Base-by-base conservation (phyloP, 2,888 invertebrate genomes). In the Andrena bicolor region DNA sequence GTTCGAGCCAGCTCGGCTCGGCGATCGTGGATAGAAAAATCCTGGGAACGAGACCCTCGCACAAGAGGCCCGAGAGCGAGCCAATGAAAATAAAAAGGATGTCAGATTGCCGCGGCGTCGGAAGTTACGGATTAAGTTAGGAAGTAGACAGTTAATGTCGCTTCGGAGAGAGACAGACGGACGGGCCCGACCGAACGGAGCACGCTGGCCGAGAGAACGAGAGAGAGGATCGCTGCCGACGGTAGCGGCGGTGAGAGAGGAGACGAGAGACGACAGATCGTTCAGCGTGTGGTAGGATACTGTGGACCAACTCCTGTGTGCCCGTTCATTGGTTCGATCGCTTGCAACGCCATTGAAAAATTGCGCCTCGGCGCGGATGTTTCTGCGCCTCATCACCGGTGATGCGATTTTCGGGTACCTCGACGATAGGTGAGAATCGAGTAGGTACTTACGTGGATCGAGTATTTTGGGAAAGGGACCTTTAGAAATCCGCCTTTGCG, bases 61-160 rank as follows among this genome's bases (percentile, higher is more conserved):
- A 90, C 90, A 88, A 90, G 91, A 90, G 90, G 90, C 86, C 87
- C 90, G 89, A 90, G 89, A 91, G 89, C 89, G 90, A 92, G 91
- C 90, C 92, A 93, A 93, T 93, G 92, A 93, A 93, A 94, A 93
- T 93, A 94, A 94, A 93, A 94, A 94, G 93, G 94, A 94, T 93
- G 93, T 93, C 94, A 93, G 93, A 93, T 93, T 93, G 93, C 93
- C 92, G 93, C 92, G 92, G 93, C 93, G 92, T 93, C 93, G 94
- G 94, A 93, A 94, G 94, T 91, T 93, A 93, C 94, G 93, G 93
- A 93, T 94, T 94, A 93, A 94, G 93, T 94, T 93, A 93, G 94
- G 93, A 94, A 94, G 93, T 93, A 90, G 94, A 93, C 93, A 91
- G 93, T 94, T 94, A 94, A 93, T 90, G 92, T 91, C 90, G 90